Percentiles rank a stretch among this genome's conserved stretches.
Evolutionary conservation across 2,113 vertebrate genomes (phyloP).

Genomic region (Oxyura jamaicensis): DNA sequence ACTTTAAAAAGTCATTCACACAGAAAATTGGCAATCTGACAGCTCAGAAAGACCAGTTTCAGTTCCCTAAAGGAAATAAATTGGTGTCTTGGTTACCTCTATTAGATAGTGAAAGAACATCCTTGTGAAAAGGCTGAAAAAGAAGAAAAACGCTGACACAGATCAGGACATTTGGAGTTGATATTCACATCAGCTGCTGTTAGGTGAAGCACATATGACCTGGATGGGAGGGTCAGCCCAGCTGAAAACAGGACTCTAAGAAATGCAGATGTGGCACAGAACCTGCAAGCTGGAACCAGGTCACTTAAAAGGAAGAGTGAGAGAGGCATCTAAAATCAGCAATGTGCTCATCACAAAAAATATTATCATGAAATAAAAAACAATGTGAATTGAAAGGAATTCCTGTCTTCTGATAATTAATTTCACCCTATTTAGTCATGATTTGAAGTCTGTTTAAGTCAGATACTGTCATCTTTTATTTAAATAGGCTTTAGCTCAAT

Average conservation of each 20-base stretch:
- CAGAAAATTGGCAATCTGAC: conserved; percentile 39
- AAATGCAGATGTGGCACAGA: background rate
- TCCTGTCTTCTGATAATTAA: background rate
- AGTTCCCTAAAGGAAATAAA: conserved; percentile 24
- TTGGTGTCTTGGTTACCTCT: background rate
- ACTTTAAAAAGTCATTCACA: conserved; percentile 37
- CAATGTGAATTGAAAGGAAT: background rate
- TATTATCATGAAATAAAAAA: background rate
- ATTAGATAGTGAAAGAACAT: background rate
- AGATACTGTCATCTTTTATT: background rate
- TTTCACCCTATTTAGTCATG: background rate
- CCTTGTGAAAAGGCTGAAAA: background rate
- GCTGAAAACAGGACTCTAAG: background rate
- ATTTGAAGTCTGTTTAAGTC: background rate
- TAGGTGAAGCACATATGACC: background rate
- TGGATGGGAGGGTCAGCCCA: background rate
- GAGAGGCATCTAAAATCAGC: background rate
- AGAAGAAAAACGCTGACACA: background rate
- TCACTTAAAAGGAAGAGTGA: background rate
- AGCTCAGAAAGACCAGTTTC: conserved; percentile 5
- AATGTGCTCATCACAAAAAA: background rate
- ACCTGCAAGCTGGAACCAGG: background rate
- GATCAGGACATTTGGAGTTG: background rate
- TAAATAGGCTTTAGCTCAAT: background rate
- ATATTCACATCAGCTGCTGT: background rate